phyloP scores from a whole-genome alignment of 2,888 invertebrate species.

The Fragum fragum region DNA sequence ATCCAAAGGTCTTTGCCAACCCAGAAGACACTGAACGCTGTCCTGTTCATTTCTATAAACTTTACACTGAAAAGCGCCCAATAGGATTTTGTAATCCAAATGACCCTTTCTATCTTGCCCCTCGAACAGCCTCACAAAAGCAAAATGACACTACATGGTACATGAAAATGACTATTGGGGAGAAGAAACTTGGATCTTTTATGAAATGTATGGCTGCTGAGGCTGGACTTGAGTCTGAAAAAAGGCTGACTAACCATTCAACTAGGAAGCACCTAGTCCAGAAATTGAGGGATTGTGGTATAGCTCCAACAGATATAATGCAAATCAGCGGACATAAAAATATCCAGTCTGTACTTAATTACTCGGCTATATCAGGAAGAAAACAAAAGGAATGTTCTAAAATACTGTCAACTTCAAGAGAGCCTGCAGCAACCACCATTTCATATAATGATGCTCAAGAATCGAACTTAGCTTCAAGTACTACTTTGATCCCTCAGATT shows the following conservation, averaged over 20 bases:
- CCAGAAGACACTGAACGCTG: conserved; percentile 33
- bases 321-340: conserved; percentile 54
- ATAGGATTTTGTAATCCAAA: conserved; percentile 24
- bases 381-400: conserved; percentile 46
- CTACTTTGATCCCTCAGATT: too few species aligned
- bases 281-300: conserved; percentile 32
- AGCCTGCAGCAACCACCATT: too few species aligned
- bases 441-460: too few species aligned
- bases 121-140: conserved; percentile 11
- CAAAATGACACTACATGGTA: conserved; percentile 31
- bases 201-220: conserved; percentile 45
- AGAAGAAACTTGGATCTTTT: conserved; percentile 39
- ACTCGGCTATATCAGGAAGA: conserved; percentile 41
- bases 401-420: conserved; percentile 29
- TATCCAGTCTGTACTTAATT: conserved; percentile 48
- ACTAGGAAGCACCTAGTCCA: conserved; percentile 38
- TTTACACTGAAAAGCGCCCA: conserved; percentile 40
- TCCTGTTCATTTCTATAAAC: conserved; percentile 39
- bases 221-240: conserved; percentile 30
- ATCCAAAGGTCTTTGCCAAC: conserved; percentile 37
- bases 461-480: too few species aligned
- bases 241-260: conserved; percentile 40
- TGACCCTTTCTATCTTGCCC: conserved; percentile 45
- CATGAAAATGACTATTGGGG: conserved; percentile 23
- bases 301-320: conserved; percentile 53